A percentile compares a stretch with the other conserved stretches of the same genome.
These are phyloP conservation scores for Tenthredo distinguenda DNA, from an alignment of 2,888 invertebrate genomes.

Conservation along the genomic window DNA sequence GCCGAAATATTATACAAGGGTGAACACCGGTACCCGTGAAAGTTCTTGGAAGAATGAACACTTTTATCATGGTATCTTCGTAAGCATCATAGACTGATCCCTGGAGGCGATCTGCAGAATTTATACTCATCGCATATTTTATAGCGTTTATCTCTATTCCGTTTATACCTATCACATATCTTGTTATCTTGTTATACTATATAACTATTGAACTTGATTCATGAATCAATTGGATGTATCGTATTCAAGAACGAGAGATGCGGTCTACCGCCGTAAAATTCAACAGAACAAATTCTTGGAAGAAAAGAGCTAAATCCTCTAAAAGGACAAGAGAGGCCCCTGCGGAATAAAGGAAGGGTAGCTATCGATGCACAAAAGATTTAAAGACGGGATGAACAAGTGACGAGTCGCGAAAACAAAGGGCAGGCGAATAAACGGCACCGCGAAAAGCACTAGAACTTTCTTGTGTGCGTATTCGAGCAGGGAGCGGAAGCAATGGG, in stretches of 20 bases:
- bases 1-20: slow-evolving; percentile 25
- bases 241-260: slow-evolving; percentile 9
- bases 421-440: slow-evolving; percentile 59
- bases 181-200: neutral
- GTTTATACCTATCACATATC: neutral
- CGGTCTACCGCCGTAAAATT: slow-evolving; percentile 10
- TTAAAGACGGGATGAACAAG: slow-evolving; percentile 56
- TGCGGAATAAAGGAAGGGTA: slow-evolving; percentile 51
- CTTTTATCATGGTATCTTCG: neutral
- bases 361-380: slow-evolving; percentile 59
- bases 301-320: neutral
- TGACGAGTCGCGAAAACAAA: slow-evolving; percentile 56
- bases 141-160: neutral
- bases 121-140: neutral
- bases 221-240: neutral
- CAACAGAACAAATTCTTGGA: slow-evolving; percentile 32
- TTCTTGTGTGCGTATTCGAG: slow-evolving; percentile 43
- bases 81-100: neutral
- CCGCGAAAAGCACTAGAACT: slow-evolving; percentile 52
- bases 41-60: slow-evolving; percentile 5
- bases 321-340: slow-evolving; percentile 40
- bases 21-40: neutral
- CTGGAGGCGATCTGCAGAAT: neutral
- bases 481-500: slow-evolving; percentile 26
- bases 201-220: neutral